Conservation (phyloP, 2,888 invertebrate genomes). For the Tubulanus polymorphus region DNA sequence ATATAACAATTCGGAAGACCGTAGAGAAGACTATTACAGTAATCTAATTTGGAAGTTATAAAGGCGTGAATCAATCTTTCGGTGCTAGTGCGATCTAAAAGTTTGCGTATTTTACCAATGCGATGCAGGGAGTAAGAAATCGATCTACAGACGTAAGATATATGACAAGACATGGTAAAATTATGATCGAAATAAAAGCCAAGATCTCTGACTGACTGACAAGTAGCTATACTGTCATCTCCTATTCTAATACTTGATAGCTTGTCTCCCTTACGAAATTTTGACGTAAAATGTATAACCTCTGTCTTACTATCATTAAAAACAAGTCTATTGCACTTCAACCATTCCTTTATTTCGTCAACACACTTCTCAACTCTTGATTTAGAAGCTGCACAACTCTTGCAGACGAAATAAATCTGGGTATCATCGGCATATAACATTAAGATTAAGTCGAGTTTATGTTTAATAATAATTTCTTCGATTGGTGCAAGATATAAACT, state of each 20-base stretch:
- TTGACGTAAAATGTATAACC: too few relatives aligned
- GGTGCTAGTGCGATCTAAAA: background rate
- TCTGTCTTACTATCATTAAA: too few relatives aligned
- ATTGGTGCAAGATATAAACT: slow-evolving; percentile 13
- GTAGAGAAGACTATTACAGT: slow-evolving; percentile 3
- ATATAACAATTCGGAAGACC: background rate
- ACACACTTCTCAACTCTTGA: too few relatives aligned
- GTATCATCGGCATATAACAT: slow-evolving; percentile 19
- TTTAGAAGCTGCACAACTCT: too few relatives aligned
- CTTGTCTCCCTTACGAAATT: too few relatives aligned
- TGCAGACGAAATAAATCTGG: slow-evolving; percentile 14
- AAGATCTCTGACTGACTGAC: background rate
- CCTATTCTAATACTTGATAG: too few relatives aligned
- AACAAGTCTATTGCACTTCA: too few relatives aligned
- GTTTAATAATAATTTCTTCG: slow-evolving; percentile 13
- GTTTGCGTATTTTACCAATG: background rate
- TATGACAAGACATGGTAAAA: too few relatives aligned
- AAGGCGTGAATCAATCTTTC: slow-evolving; percentile 4
- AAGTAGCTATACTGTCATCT: too few relatives aligned
- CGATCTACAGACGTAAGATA: background rate
- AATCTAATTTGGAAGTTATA: slow-evolving; percentile 2
- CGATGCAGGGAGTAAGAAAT: background rate
- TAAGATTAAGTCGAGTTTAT: too few relatives aligned
- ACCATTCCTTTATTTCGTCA: too few relatives aligned
- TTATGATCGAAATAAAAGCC: background rate